These are phyloP conservation scores for Masnerella sp. DNA, from an alignment of 2,888 invertebrate genomes.

Conservation along the genomic window DNA sequence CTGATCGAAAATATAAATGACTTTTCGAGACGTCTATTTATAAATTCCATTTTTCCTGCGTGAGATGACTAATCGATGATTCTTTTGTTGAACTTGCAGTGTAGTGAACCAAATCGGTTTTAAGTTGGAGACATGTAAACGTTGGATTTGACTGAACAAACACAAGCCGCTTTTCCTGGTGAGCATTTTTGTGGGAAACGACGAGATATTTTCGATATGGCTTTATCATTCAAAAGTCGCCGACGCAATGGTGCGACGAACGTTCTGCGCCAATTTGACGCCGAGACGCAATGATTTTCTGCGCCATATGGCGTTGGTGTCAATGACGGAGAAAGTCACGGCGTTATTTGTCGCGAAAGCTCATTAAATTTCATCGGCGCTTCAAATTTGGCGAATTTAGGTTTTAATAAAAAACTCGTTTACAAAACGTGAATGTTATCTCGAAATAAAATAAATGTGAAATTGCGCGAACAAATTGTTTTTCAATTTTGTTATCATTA, in stretches of 20 bases:
- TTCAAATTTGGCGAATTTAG: not conserved
- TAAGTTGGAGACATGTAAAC: slow-evolving; percentile 26
- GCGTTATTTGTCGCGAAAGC: slow-evolving; percentile 13
- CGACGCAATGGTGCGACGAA: slow-evolving; percentile 3
- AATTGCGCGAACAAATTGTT: no score
- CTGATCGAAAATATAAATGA: no score
- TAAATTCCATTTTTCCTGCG: no score
- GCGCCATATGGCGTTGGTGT: slow-evolving; percentile 26
- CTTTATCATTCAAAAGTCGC: not conserved
- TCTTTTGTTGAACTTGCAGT: slow-evolving; percentile 5
- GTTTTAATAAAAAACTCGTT: no score
- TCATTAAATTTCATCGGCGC: slow-evolving; percentile 9
- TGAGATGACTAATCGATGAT: not conserved
- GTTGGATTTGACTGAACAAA: slow-evolving; percentile 4
- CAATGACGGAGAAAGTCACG: slow-evolving; percentile 18
- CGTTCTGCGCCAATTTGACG: no score
- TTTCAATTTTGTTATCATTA: no score
- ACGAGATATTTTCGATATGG: no score
- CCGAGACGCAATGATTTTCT: slow-evolving; percentile 39
- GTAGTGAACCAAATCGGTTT: slow-evolving; percentile 9
- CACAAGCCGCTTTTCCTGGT: slow-evolving; percentile 3
- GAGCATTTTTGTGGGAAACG: not conserved
- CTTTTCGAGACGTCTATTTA: not conserved
- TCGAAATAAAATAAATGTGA: no score
- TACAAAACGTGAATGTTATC: no score